Base-by-base conservation (phyloP, 37 sponge, comb jelly and placozoan species). In the Beroe ovata region DNA sequence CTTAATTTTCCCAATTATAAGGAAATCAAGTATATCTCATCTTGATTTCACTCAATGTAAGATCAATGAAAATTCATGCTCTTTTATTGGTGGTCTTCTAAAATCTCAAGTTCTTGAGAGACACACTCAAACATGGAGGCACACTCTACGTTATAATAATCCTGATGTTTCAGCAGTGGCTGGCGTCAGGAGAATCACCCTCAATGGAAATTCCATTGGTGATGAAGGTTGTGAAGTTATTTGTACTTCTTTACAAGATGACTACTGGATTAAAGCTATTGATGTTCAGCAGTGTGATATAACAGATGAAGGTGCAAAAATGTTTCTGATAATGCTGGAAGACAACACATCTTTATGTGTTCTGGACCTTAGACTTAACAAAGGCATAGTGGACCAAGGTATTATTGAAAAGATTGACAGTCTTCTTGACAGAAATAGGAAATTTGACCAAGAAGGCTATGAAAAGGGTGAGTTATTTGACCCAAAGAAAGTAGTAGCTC, bases 281-380 rank as follows among this genome's bases (percentile, higher is more conserved):
- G 84, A 77, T 25, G 3, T 77, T n/a, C 84, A 77, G 33, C 84
- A 77, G 84, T 77, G 84, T 42, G 84, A 77, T 21, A 77, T 77
- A 77, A 40, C 84, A 3, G 84, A 77, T 77, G 84, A 77, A 40
- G 84, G 84, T 14, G 84, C 84, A 77, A 77, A 77, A 26, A 16
- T 77, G 84, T 77, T 77, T 40, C 33, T 77, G 8, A 25, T 77
- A n/a, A 40, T 77, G 84, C 47, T 77, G 23, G 84, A 77, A 23
- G 84, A 77, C 21, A 77, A 77, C 28, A 22, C 47, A 3, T 77
- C 47, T 21, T 36, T 77, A 42, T 77, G 38, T 40, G 84, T 77
- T 42, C 25, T 77, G 23, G 84, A 77, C 47, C n/a, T 77, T 21
- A 38, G 84, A 19, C 22, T 66, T 20, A 77, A 77, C 28, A 6